Evolutionary conservation across 2,797 vertebrate genomes (phyloP).

Genomic region (Tapera naevia): DNA sequence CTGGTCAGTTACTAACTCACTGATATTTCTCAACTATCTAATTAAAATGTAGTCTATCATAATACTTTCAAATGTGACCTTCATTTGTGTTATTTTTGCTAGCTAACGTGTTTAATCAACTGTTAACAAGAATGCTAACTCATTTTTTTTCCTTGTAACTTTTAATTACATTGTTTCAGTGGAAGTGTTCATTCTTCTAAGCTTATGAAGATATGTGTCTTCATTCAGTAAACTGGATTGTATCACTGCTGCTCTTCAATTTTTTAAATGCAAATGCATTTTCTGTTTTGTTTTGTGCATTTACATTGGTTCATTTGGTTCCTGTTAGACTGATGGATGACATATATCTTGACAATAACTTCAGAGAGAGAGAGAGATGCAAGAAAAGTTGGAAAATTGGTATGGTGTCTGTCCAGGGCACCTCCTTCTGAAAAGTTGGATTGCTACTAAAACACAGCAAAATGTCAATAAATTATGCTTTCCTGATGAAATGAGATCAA

Average conservation of each 20-base stretch:
- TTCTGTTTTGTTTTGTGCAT: not conserved
- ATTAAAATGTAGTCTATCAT: constrained; percentile 79
- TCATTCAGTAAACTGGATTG: not conserved
- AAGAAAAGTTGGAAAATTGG: not conserved
- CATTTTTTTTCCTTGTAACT: constrained; percentile 60
- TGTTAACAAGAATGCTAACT: constrained; percentile 74
- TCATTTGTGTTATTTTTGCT: constrained; percentile 75
- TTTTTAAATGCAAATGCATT: not conserved
- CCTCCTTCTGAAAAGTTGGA: not conserved
- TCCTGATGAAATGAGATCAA: not conserved
- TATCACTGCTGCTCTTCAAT: not conserved
- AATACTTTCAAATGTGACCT: constrained; percentile 87
- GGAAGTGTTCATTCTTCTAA: constrained; percentile 29
- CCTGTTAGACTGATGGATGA: not conserved
- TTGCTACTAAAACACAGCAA: not conserved
- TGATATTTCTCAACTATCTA: constrained; percentile 82
- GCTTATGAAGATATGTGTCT: not conserved
- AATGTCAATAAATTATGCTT: not conserved
- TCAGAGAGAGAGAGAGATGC: not conserved
- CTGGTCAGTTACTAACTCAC: constrained; percentile 72
- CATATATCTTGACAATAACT: not conserved
- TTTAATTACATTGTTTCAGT: constrained; percentile 67
- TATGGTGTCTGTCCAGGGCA: not conserved
- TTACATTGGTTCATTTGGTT: not conserved
- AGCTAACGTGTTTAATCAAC: constrained; percentile 76